Percentiles rank a stretch among this genome's conserved stretches.
Evolutionary conservation across 2,797 vertebrate genomes (phyloP).

Genomic region (Pangasius macronema): DNA sequence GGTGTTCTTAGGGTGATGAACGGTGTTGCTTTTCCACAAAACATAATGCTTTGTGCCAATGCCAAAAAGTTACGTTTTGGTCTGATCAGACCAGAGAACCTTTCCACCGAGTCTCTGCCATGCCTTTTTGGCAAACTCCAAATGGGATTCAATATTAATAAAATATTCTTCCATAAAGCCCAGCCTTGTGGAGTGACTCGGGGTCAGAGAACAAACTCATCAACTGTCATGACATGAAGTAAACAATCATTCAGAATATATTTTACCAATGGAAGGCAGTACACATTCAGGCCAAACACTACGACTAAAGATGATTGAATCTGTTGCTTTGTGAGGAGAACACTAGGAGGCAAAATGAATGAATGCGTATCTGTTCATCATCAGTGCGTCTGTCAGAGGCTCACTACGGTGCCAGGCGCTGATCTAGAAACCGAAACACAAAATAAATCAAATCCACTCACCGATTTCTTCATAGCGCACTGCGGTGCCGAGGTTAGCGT

Average conservation of each 20-base stretch:
- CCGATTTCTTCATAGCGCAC: conserved; percentile 97
- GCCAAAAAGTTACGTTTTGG: background rate
- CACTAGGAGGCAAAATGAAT: background rate
- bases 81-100: background rate
- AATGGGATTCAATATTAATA: background rate
- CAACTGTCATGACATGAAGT: background rate
- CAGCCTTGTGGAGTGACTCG: background rate
- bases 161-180: background rate
- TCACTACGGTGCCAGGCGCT: conserved; percentile 29
- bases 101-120: background rate
- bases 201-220: background rate
- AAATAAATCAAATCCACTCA: conserved; percentile 69
- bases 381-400: conserved; percentile 8
- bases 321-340: background rate
- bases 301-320: background rate
- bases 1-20: background rate
- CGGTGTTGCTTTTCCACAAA: background rate
- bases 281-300: background rate
- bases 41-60: background rate
- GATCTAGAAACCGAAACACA: conserved; percentile 31
- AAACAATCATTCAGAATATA: background rate
- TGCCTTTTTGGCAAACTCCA: background rate
- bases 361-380: background rate
- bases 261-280: background rate
- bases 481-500: conserved; percentile 92